Percentiles rank a stretch among this genome's conserved stretches.
Evolutionary conservation across 2,113 vertebrate genomes (phyloP).

Genomic region (Bufo gargarizans): DNA sequence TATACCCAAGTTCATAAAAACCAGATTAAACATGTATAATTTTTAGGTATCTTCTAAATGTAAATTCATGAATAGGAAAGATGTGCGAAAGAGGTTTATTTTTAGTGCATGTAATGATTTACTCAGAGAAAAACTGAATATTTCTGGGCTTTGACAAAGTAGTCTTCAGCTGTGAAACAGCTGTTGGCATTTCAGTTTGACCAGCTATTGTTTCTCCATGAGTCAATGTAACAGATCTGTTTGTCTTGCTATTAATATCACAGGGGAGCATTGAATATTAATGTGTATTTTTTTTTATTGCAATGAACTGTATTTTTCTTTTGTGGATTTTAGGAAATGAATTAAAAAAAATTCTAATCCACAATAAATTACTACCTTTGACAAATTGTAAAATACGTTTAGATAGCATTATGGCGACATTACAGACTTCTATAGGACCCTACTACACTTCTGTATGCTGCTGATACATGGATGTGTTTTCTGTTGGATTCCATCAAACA

Average conservation of each 20-base stretch:
- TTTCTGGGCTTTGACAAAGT: slow-evolving; percentile 20
- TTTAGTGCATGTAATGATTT: slow-evolving; percentile 4
- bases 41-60: background rate
- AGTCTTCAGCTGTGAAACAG: slow-evolving; percentile 16
- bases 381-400: background rate
- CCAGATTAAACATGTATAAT: background rate
- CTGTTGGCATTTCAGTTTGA: slow-evolving; percentile 36
- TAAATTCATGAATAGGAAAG: background rate
- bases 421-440: background rate
- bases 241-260: slow-evolving; percentile 34
- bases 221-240: slow-evolving; percentile 35
- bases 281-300: slow-evolving; percentile 17
- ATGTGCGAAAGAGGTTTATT: background rate
- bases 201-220: slow-evolving; percentile 21
- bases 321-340: background rate
- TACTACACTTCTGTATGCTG: background rate
- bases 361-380: background rate
- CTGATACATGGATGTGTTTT: background rate
- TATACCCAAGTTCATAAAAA: background rate
- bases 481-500: too few species aligned
- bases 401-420: background rate
- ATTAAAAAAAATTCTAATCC: background rate
- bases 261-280: slow-evolving; percentile 29
- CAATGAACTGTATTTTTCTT: background rate
- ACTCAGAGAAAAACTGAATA: background rate